phyloP scores from a whole-genome alignment of 2,797 vertebrate genomes.

The Falco cherrug region DNA sequence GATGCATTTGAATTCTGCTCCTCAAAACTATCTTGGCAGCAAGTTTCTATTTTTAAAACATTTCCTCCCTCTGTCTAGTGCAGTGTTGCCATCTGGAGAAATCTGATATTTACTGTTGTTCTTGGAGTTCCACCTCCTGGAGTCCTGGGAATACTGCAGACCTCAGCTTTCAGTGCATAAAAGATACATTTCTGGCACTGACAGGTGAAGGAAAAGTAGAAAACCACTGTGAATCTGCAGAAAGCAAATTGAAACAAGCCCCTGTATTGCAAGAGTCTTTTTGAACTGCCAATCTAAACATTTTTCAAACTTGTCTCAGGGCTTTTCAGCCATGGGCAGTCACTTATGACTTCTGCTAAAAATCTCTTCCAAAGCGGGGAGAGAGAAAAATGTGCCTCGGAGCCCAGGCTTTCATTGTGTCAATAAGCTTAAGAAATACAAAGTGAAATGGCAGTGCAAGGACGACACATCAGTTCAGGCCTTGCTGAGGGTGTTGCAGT shows the following conservation, averaged over 20 bases:
- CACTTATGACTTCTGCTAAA: neutral
- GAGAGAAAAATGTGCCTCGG: neutral
- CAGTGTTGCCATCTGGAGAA: slow-evolving; percentile 33
- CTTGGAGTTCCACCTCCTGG: slow-evolving; percentile 54
- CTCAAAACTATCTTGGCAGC: neutral
- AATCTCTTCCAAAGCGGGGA: neutral
- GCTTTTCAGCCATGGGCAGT: neutral
- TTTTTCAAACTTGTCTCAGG: neutral
- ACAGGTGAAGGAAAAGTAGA: slow-evolving; percentile 21
- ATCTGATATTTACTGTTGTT: slow-evolving; percentile 39
- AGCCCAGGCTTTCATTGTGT: neutral
- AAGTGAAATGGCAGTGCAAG: neutral
- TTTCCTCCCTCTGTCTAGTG: neutral
- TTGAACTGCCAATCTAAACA: neutral
- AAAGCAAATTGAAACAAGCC: slow-evolving; percentile 34
- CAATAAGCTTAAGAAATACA: neutral
- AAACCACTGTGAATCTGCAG: slow-evolving; percentile 3
- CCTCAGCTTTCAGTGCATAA: neutral
- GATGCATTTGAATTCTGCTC: neutral
- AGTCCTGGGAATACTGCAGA: slow-evolving; percentile 60
- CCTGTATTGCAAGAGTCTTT: neutral
- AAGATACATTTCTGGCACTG: neutral
- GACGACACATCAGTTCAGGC: fast-evolving
- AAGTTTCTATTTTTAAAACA: neutral
- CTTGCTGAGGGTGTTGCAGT: neutral